These are phyloP conservation scores for Adelges cooleyi DNA, from an alignment of 1,140 invertebrate species.

Conservation along the genomic window DNA sequence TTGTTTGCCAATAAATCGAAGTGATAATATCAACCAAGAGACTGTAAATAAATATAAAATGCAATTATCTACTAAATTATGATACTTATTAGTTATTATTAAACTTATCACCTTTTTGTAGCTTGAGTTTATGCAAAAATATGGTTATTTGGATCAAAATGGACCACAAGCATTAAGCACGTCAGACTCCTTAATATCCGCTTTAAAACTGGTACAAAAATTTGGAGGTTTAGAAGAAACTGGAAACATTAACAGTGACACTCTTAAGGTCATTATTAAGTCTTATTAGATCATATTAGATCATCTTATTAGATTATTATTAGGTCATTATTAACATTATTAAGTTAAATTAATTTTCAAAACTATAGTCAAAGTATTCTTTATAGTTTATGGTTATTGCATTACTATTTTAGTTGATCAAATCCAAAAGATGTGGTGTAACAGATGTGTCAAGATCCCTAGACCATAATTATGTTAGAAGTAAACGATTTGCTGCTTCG, in stretches of 20 bases:
- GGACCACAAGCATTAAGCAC: constrained; percentile 46
- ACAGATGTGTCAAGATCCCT: constrained; percentile 42
- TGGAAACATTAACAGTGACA: constrained; percentile 48
- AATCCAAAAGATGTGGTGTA: constrained; percentile 51
- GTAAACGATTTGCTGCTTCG: background rate
- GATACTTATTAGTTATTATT: too few species aligned
- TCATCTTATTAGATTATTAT: too few species aligned
- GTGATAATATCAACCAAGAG: background rate
- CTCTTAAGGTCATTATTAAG: constrained; percentile 42
- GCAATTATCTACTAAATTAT: background rate
- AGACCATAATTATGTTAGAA: constrained; percentile 30
- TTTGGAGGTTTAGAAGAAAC: constrained; percentile 54
- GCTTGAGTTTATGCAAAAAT: constrained; percentile 50
- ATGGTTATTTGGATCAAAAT: constrained; percentile 46
- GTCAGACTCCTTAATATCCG: constrained; percentile 45
- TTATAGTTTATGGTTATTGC: too few species aligned
- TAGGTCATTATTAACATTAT: too few species aligned
- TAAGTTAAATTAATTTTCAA: too few species aligned
- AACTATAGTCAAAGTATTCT: too few species aligned
- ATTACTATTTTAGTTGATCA: constrained; percentile 47
- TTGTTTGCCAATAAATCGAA: too few species aligned
- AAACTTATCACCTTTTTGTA: constrained; percentile 35
- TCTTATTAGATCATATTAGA: too few species aligned
- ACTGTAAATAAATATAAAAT: background rate
- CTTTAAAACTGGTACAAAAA: constrained; percentile 50